These are phyloP conservation scores for Nestor notabilis DNA, from an alignment of 2,113 vertebrate species.

Conservation along the genomic window DNA sequence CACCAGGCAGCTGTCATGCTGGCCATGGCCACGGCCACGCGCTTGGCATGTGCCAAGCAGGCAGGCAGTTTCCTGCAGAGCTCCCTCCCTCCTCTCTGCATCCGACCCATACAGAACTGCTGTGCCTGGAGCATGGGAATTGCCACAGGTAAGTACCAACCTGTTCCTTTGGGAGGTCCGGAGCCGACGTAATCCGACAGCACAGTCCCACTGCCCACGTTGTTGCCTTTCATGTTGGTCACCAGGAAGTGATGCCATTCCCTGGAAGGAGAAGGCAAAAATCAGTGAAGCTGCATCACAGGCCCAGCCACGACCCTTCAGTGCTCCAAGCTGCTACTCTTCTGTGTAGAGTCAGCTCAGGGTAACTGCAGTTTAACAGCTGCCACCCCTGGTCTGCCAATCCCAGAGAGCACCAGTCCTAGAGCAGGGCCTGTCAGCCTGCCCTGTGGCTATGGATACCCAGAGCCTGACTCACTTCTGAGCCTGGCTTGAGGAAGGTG, in stretches of 20 bases:
- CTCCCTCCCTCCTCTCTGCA: rapidly evolving
- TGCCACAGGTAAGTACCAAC: constrained; percentile 63
- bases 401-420: not conserved
- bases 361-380: not conserved
- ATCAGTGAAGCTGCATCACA: not conserved
- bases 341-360: rapidly evolving
- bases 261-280: constrained; percentile 58
- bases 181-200: constrained; percentile 93
- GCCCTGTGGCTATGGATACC: not conserved
- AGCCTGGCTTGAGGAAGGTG: not conserved
- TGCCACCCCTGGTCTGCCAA: not conserved
- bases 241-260: constrained; percentile 97
- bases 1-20: rapidly evolving
- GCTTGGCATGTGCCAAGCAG: rapidly evolving
- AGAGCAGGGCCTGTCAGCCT: not conserved
- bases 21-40: rapidly evolving
- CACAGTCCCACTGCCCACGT: constrained; percentile 83
- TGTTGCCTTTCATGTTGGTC: constrained; percentile 94
- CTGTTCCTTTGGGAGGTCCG: constrained; percentile 90
- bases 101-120: rapidly evolving
- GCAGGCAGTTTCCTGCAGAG: not conserved
- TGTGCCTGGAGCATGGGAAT: rapidly evolving
- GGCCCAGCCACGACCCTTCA: rapidly evolving
- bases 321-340: not conserved
- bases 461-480: not conserved